Evolutionary conservation across 2,113 vertebrate species (phyloP).

Genomic region (Mormoops blainvillei): DNA sequence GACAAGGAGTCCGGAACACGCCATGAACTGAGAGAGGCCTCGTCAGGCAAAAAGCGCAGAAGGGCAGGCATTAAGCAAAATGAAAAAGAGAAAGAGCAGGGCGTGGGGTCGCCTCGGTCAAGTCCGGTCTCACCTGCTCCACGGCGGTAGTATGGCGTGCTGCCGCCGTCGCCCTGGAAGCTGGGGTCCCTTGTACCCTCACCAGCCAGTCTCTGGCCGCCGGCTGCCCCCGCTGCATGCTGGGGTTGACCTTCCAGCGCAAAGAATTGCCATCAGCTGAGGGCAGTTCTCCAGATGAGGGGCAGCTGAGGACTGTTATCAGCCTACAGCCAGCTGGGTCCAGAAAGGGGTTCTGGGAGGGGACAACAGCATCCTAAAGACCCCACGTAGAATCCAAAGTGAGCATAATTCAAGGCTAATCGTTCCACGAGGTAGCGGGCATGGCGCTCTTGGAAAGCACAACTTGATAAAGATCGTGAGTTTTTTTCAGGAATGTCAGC

Average conservation of each 20-base stretch:
- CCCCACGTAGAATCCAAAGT: background rate
- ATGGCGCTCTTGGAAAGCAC: background rate
- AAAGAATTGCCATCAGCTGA: background rate
- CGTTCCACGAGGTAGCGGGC: background rate
- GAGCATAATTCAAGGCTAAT: too few relatives aligned
- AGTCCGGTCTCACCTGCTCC: background rate
- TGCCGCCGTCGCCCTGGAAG: too few relatives aligned
- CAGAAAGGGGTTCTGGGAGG: background rate
- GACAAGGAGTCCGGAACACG: background rate
- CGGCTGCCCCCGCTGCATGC: background rate
- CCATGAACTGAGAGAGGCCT: background rate
- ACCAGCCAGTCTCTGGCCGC: background rate
- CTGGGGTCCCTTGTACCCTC: background rate
- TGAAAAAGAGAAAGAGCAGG: background rate
- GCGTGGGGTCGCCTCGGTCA: background rate
- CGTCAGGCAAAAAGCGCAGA: fast-evolving
- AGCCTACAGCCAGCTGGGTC: too few relatives aligned
- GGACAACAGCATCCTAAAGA: background rate
- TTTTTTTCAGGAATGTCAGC: background rate
- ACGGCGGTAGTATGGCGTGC: fast-evolving
- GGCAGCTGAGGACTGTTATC: background rate
- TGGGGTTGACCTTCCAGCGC: background rate
- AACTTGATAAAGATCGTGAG: background rate
- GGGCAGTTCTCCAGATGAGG: background rate
- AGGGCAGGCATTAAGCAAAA: background rate